Base-by-base conservation (phyloP, 2,797 vertebrate genomes). In the Lates japonicus region DNA sequence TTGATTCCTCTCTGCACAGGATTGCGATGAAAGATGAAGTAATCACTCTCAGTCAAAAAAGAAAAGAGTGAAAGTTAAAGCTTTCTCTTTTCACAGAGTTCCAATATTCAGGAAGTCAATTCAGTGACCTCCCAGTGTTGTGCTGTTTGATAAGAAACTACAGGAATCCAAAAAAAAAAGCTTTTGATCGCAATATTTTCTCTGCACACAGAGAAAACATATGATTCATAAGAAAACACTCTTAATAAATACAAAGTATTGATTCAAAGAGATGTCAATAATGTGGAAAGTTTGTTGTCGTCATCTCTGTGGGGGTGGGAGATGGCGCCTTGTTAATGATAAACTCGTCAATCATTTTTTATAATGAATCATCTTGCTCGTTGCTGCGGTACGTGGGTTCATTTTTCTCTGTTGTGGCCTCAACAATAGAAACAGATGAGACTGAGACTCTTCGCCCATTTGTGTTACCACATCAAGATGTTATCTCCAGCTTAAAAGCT, bases 401-500 rank as follows among this genome's bases (percentile, higher is more conserved):
- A 76, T 88, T 80, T 87, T 84, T 80, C 67, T 75, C 54, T 65
- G 52, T 69, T 85, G 80, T 74, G 59, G 76, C 78, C 59, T 72
- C 71, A 49, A 79, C 84, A 86, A 85, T 73, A 76, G 79, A 85
- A 90, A 90, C 68, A 84, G 86, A 91, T 76, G 84, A 90, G 71
- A 74, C 61, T 44, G 78, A 84, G 64, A 81, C 84, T 73, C 58
- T 68, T 84, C 76, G 88, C 85, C 85, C 85, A 77, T 90, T 92
- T 81, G 81, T 84, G 87, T 89, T 86, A 85, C 87, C 84, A 78
- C 90, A 92, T 91, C 82, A 88, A 92, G 92, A 93, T 92, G 88
- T 92, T 92, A 93, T 94, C 91, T 77, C 67, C 71, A 39, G 84
- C 87, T 92, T 92, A 91, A 93, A 93, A 92, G 90, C 92, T 92